Evolutionary conservation across 2,888 invertebrate genomes (phyloP).

Genomic region (Arctia plantaginis): DNA sequence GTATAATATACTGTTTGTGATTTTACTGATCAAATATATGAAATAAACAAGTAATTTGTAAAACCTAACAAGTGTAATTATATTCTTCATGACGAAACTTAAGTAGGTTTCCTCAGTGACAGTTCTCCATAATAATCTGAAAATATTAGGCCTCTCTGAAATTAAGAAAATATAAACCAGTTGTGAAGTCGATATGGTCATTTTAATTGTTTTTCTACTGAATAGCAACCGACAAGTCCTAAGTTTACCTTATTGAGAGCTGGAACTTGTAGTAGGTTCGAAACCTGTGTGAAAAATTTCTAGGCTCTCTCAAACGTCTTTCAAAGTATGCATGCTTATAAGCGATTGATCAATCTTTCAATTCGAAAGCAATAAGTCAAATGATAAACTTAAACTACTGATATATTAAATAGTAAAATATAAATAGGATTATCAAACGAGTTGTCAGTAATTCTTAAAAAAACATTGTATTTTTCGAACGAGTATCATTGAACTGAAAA

Average conservation of each 20-base stretch:
- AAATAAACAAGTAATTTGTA: background rate
- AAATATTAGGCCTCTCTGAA: background rate
- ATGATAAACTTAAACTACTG: background rate
- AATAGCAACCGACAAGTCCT: too few relatives aligned
- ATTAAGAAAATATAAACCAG: too few relatives aligned
- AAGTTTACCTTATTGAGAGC: too few relatives aligned
- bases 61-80: background rate
- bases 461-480: conserved; percentile 1
- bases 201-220: too few relatives aligned
- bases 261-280: too few relatives aligned
- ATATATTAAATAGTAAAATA: background rate
- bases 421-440: background rate
- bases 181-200: too few relatives aligned
- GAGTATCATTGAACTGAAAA: conserved; percentile 11
- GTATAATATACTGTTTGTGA: background rate
- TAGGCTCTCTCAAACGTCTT: too few relatives aligned
- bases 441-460: background rate
- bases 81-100: background rate
- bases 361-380: background rate
- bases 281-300: too few relatives aligned
- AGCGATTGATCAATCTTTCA: too few relatives aligned
- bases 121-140: background rate
- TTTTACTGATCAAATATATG: background rate
- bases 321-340: too few relatives aligned
- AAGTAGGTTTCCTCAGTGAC: too few relatives aligned